Evolutionary conservation across 30 jellyfish, hydroid and myxozoan genomes (phyloP), one percentile per base, ranked within the genome.

Genomic region (Hydractinia symbiolongicarpus): DNA sequence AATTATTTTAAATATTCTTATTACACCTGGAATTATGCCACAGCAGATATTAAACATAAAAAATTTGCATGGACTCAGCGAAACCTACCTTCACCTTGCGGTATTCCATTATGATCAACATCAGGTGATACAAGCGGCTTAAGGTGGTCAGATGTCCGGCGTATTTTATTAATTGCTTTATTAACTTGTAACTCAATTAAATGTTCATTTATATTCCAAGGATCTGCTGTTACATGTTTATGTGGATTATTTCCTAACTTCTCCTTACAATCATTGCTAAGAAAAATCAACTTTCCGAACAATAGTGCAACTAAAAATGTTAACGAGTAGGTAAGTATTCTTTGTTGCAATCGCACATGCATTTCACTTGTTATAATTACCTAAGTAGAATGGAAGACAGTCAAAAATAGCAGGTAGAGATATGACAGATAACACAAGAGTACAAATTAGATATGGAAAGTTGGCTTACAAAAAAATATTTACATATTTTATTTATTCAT

Each of bases 121-220:
- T 74, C 79, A 57, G 85, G 85, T 30, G 55, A 54, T 54, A 15
- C 85, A 9, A 77, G 10, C 9, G 85, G 76, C n/a, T 77, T 64
- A 77, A 76, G 67, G 19, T 11, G 15, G 19, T 19, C 79, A 7
- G 60, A 16, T 54, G 78, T 60, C 44, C 72, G 9, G 4, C 66
- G 56, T 55, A 55, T 9, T 30, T 77, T 53, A n/a, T n/a, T 54
- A 16, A 77, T 77, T 19, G 21, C 73, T 30, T 77, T 77, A 11
- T 17, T 61, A 7, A 64, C 74, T 13, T 64, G 52, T 13, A 64
- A n/a, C 60, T 77, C 85, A 17, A 77, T n/a, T 1, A 10, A 53
- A 77, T 77, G 85, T 53, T 77, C 85, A 55, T 77, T 77, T 53
- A 77, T 44, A 14, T 77, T 77, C 72, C 54, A 77, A 13, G 74